These are phyloP conservation scores for Diorhabda sublineata DNA, from an alignment of 1,140 invertebrate species.

Conservation along the genomic window DNA sequence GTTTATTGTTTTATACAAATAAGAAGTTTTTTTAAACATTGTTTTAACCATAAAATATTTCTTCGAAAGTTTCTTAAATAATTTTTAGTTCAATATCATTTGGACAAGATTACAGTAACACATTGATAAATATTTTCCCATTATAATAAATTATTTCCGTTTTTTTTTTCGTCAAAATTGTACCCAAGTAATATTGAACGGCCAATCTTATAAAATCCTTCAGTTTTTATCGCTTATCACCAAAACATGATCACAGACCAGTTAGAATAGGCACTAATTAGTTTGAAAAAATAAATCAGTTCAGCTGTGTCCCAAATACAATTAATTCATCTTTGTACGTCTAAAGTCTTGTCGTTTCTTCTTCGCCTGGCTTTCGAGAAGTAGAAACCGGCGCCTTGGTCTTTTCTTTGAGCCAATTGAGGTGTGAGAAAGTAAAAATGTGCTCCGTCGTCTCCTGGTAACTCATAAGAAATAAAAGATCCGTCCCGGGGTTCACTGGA, in stretches of 20 bases:
- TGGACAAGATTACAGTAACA: not conserved
- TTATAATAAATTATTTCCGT: no score
- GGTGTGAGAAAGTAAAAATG: conserved; percentile 76
- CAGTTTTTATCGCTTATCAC: conserved; percentile 6
- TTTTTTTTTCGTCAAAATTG: not conserved
- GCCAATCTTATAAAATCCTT: not conserved
- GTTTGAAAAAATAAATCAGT: not conserved
- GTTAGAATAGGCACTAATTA: conserved; percentile 25
- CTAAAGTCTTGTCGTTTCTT: conserved; percentile 20
- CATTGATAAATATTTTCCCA: not conserved
- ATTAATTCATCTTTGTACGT: conserved; percentile 15
- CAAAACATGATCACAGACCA: conserved; percentile 29
- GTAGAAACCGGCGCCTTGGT: conserved; percentile 43
- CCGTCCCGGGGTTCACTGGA: conserved; percentile 51
- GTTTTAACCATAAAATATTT: no score
- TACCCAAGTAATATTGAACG: not conserved
- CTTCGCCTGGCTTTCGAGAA: conserved; percentile 39
- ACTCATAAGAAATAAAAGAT: conserved; percentile 61
- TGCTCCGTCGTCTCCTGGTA: conserved; percentile 63
- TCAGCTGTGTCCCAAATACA: not conserved
- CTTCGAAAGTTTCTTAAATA: no score
- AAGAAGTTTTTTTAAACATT: no score
- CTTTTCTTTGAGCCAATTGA: conserved; percentile 53
- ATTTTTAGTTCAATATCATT: not conserved
- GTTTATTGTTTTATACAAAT: no score